Conservation (phyloP, 2,113 vertebrate species). For the Corythaeola cristata region DNA sequence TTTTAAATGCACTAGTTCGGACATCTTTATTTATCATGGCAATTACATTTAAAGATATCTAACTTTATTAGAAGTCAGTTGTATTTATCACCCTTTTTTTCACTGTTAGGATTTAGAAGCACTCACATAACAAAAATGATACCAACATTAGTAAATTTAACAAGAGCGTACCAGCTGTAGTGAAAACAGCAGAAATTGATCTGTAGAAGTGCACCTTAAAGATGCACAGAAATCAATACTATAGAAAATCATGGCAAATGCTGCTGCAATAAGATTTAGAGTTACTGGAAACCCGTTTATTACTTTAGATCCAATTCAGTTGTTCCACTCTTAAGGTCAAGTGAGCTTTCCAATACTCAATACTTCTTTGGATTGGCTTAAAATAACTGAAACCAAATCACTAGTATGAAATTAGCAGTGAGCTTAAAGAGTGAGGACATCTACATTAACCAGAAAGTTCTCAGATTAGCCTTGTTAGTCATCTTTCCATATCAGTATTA, state of each 20-base stretch:
- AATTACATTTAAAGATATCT: not conserved
- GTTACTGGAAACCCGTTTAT: not conserved
- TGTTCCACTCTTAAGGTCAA: not conserved
- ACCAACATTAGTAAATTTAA: not conserved
- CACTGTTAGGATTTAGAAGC: not conserved
- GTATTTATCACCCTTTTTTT: not conserved
- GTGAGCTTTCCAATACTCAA: not conserved
- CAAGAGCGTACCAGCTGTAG: not conserved
- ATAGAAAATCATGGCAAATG: rapidly evolving
- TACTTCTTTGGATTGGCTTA: not conserved
- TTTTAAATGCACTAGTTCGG: not conserved
- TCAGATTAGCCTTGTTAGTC: not conserved
- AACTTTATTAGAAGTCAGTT: not conserved
- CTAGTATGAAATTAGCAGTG: not conserved
- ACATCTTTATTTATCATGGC: not conserved
- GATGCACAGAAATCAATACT: not conserved
- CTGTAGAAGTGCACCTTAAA: not conserved
- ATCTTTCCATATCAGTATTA: not conserved
- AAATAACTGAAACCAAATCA: not conserved
- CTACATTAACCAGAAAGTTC: not conserved
- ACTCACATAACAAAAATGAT: not conserved
- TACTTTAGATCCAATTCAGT: not conserved
- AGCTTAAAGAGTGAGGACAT: not conserved
- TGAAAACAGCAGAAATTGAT: not conserved
- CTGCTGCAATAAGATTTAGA: not conserved